phyloP scores from a whole-genome alignment of 2,888 invertebrate genomes.

The Conistra vaccinii region DNA sequence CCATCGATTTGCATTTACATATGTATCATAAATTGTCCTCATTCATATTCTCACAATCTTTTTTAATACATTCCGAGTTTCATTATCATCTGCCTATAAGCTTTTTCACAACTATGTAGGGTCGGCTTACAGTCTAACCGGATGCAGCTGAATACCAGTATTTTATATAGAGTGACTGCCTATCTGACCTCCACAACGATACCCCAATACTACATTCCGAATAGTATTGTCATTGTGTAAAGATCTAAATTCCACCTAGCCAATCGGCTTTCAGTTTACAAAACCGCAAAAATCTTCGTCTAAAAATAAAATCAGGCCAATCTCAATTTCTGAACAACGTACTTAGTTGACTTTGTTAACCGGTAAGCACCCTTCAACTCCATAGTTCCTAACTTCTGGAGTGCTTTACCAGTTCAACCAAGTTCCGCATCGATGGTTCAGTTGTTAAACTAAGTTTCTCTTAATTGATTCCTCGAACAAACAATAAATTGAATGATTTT shows the following conservation, averaged over 20 bases:
- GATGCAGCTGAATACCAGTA: not conserved
- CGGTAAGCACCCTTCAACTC: constrained; percentile 26
- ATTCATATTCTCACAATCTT: not conserved
- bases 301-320: constrained; percentile 8
- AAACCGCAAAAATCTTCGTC: not conserved
- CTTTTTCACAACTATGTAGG: not conserved
- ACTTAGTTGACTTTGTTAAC: constrained; percentile 30
- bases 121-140: not conserved
- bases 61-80: constrained; percentile 4
- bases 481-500: constrained; percentile 25
- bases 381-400: constrained; percentile 41
- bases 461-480: constrained; percentile 34
- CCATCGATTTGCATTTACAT: constrained; percentile 23
- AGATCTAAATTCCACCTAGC: not conserved
- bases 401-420: constrained; percentile 40
- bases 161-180: not conserved
- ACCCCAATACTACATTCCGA: not conserved
- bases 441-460: constrained; percentile 27
- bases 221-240: not conserved
- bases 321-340: constrained; percentile 23
- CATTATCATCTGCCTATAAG: not conserved
- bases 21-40: not conserved
- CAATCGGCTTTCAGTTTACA: not conserved
- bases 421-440: constrained; percentile 36
- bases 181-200: not conserved